Base-by-base conservation (phyloP, 2,888 invertebrate genomes). In the Rotaria magnacalcarata region DNA sequence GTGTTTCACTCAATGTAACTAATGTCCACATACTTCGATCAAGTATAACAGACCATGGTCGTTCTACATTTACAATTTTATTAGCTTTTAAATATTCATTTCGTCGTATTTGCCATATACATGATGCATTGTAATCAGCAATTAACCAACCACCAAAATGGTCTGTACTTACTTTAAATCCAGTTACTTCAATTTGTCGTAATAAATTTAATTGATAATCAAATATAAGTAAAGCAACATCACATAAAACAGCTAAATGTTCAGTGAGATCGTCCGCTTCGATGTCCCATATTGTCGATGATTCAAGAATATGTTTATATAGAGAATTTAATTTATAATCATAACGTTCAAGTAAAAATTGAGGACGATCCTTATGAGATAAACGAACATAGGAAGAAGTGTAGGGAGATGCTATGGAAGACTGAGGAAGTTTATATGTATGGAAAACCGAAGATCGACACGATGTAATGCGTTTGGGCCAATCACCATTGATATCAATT, bases 11-110 rank as follows among this genome's bases (percentile, higher is more conserved):
- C n/a, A 80, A n/a, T 80, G 47, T 47, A 11, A 80, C 24, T 80
- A 80, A 80, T 80, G 47, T 80, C 80, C 80, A 80, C 14, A 7
- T 24, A 41, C 24, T 10, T n/a, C 47, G 47, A 80, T 80, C 80
- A 80, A 80, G 47, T 47, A 80, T 80, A 80, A 80, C 80, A 21
- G 80, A 80, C 80, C 80, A 80, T n/a, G 80, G 80, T 47, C 80
- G 47, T 21, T 80, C 80, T n/a, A 80, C 80, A n/a, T 47, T 2
- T 47, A 80, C 14, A 47, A 80, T 80, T 80, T 80, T 80, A 47
- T 47, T 47, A 11, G 80, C 24, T 80, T 80, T 80, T 80, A 80
- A 80, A 80, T 80, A 80, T 47, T 80, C 80, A 80, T 80, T 80
- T 43, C 80, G 43, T 47, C 43, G 11, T 80, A 80, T 80, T 80